Percentiles rank a stretch among this genome's conserved stretches.
phyloP scores from a whole-genome alignment of 1,140 invertebrate species.

The Procambarus virginalis region DNA sequence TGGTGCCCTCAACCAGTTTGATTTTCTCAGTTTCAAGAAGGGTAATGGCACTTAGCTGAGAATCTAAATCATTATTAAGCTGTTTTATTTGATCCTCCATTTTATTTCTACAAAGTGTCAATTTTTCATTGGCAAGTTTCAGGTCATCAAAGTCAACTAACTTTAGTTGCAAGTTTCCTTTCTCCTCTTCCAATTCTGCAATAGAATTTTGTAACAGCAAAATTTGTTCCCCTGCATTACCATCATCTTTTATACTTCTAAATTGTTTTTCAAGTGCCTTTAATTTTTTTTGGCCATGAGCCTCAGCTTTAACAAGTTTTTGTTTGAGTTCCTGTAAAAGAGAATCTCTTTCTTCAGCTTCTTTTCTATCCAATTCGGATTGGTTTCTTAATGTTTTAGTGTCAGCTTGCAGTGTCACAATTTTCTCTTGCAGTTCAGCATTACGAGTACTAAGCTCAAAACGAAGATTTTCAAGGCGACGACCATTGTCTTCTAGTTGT shows the following conservation, averaged over 20 bases:
- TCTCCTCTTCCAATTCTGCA: slow-evolving; percentile 90
- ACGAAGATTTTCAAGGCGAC: slow-evolving; percentile 73
- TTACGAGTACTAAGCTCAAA: slow-evolving; percentile 78
- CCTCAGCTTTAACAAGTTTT: slow-evolving; percentile 89
- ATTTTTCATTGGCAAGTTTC: slow-evolving; percentile 56
- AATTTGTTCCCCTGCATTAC: slow-evolving; percentile 81
- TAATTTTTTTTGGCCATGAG: slow-evolving; percentile 84
- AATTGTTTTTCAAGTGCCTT: slow-evolving; percentile 89
- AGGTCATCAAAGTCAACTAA: slow-evolving; percentile 85
- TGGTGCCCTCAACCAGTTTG: slow-evolving; percentile 80
- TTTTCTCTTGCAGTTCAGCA: slow-evolving; percentile 77
- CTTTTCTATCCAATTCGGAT: slow-evolving; percentile 71
- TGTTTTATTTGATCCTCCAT: slow-evolving; percentile 76
- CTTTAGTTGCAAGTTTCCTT: slow-evolving; percentile 89
- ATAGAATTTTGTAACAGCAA: slow-evolving; percentile 84
- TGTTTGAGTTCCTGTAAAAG: slow-evolving; percentile 85
- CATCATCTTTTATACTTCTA: slow-evolving; percentile 82
- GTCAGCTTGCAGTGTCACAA: slow-evolving; percentile 74
- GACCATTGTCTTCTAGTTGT: slow-evolving; percentile 71
- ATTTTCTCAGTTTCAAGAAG: slow-evolving; percentile 81
- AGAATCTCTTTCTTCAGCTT: slow-evolving; percentile 77
- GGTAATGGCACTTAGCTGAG: slow-evolving; percentile 78
- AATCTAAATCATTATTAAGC: slow-evolving; percentile 75
- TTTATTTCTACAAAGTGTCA: slow-evolving; percentile 76
- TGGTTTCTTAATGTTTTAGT: slow-evolving; percentile 62